Conservation (phyloP, 2,797 vertebrate species). For the Eidolon dupreanum region DNA sequence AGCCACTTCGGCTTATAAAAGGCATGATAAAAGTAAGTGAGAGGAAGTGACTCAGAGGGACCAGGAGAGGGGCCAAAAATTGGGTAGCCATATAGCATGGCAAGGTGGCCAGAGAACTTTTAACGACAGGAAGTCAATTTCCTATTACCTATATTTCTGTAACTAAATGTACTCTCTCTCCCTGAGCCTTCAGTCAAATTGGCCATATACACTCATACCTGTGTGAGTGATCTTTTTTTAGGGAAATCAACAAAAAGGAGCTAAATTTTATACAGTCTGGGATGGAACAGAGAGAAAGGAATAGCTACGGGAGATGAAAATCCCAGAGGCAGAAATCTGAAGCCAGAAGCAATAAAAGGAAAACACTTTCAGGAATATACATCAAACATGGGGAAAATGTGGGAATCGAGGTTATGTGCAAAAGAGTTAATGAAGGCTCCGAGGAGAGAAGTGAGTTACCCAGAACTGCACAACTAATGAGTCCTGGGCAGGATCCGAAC, state of each 20-base stretch:
- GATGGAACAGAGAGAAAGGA: not conserved
- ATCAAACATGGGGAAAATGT: fast-evolving
- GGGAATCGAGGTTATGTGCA: not conserved
- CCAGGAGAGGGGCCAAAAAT: not conserved
- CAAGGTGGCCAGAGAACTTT: not conserved
- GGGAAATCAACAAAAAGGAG: not conserved
- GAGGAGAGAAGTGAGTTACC: not conserved
- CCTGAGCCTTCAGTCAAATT: not conserved
- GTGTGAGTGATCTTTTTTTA: not conserved
- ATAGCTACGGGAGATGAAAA: not conserved
- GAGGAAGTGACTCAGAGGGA: not conserved
- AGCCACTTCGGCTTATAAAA: not conserved
- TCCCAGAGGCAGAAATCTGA: not conserved
- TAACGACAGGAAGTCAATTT: not conserved
- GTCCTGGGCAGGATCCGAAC: not conserved
- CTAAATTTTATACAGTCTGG: not conserved
- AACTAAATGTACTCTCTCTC: not conserved
- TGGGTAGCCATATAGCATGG: fast-evolving
- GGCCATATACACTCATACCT: not conserved
- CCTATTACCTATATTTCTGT: not conserved
- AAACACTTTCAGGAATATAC: not conserved
- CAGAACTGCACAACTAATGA: not conserved
- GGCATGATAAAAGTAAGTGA: not conserved
- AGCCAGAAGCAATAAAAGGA: not conserved
- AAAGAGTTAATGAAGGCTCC: not conserved